phyloP scores from a whole-genome alignment of 2,113 vertebrate genomes.

The Pungitius pungitius region DNA sequence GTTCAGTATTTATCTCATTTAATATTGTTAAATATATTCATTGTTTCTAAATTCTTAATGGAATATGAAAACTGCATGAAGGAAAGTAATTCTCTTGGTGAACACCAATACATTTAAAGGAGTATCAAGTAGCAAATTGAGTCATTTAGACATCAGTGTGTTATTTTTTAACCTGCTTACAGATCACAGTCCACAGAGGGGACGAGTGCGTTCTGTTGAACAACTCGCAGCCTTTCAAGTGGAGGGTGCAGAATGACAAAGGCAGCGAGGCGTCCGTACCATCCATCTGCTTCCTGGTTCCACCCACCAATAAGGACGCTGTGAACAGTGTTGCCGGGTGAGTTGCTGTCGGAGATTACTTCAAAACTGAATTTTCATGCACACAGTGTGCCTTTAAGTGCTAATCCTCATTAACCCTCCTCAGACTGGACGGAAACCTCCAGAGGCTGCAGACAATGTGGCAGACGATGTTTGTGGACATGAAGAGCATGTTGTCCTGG shows the following conservation, averaged over 20 bases:
- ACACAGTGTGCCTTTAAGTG: not conserved
- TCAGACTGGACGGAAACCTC: slow-evolving; percentile 86
- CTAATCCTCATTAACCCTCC: not conserved
- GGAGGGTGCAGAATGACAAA: slow-evolving; percentile 83
- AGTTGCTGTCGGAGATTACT: not conserved
- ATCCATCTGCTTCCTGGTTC: slow-evolving; percentile 91
- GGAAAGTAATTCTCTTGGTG: not conserved
- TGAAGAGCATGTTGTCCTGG: slow-evolving; percentile 90
- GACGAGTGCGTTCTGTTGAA: slow-evolving; percentile 86
- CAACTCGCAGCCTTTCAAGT: slow-evolving; percentile 86
- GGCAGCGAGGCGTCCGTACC: slow-evolving; percentile 86
- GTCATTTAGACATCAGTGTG: not conserved
- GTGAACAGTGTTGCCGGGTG: slow-evolving; percentile 86
- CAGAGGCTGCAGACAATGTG: slow-evolving; percentile 85
- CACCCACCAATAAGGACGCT: slow-evolving; percentile 90
- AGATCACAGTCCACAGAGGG: slow-evolving; percentile 92
- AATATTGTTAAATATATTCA: not conserved
- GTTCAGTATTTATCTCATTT: not conserved
- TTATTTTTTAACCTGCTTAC: not conserved
- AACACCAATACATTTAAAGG: not conserved
- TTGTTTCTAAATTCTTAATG: not conserved
- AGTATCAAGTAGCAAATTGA: not conserved
- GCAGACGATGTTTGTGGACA: slow-evolving; percentile 87
- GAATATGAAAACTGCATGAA: not conserved
- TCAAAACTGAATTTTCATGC: not conserved